phyloP scores from a whole-genome alignment of 2,888 invertebrate genomes.

The Trichogramma evanescens region DNA sequence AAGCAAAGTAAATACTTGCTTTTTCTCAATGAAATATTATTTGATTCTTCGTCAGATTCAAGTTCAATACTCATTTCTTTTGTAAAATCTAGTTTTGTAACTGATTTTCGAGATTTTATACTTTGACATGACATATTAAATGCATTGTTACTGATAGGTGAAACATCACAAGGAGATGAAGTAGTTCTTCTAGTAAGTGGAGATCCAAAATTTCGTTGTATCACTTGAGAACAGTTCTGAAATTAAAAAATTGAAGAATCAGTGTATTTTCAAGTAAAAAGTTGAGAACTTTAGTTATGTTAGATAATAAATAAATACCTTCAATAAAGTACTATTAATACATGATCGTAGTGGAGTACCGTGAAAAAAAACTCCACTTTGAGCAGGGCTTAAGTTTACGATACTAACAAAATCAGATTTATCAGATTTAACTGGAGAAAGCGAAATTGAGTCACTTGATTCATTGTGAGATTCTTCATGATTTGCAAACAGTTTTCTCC shows the following conservation, averaged over 20 bases:
- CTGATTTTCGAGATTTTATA: conserved; percentile 30
- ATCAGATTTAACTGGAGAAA: conserved; percentile 33
- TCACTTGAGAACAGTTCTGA: conserved; percentile 24
- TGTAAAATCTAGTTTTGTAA: conserved; percentile 34
- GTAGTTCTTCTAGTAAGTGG: conserved; percentile 27
- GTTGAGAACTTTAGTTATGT: background rate
- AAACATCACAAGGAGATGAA: conserved; percentile 37
- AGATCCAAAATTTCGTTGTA: conserved; percentile 30
- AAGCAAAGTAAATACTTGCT: conserved; percentile 1
- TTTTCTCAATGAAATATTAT: conserved; percentile 8
- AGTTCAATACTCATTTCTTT: conserved; percentile 37
- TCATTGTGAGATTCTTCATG: conserved; percentile 33
- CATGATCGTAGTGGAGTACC: conserved; percentile 36
- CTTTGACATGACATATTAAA: conserved; percentile 34
- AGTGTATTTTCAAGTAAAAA: background rate
- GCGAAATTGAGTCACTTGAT: conserved; percentile 25
- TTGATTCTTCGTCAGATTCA: conserved; percentile 21
- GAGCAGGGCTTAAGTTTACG: conserved; percentile 33
- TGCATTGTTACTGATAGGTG: conserved; percentile 33
- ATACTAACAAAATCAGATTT: conserved; percentile 22
- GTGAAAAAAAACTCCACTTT: conserved; percentile 38
- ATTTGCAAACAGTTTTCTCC: conserved; percentile 41
- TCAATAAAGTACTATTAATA: conserved; percentile 5
- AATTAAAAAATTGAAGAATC: conserved; percentile 3
- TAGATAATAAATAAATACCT: background rate